These are phyloP conservation scores for Schizopygopsis malacanthus DNA, from an alignment of 2,797 vertebrate genomes.

Conservation along the genomic window DNA sequence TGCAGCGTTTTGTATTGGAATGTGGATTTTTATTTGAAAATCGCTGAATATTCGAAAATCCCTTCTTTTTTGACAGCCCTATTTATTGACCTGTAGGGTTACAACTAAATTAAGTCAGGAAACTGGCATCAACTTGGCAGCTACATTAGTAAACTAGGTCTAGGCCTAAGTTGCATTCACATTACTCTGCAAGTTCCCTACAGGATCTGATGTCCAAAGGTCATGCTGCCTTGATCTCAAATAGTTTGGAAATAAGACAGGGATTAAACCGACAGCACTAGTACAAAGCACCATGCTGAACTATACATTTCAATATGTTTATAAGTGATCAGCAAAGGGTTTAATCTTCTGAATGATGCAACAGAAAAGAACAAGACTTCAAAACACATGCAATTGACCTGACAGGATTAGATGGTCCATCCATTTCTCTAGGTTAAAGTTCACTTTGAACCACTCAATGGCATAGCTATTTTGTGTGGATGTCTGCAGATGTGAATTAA, in stretches of 20 bases:
- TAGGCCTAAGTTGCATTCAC: neutral
- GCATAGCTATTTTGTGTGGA: neutral
- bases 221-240: constrained; percentile 5
- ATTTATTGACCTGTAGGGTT: neutral
- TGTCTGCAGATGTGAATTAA: neutral
- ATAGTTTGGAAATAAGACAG: constrained; percentile 4
- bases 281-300: neutral
- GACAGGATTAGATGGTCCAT: neutral
- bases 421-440: constrained; percentile 17
- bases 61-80: too few relatives aligned
- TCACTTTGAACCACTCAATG: neutral
- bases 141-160: neutral
- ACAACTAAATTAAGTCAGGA: neutral
- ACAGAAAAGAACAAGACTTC: neutral
- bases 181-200: neutral
- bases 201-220: constrained; percentile 16
- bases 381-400: neutral
- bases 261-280: neutral
- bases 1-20: too few relatives aligned
- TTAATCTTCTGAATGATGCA: neutral
- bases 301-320: neutral
- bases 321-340: neutral
- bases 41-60: too few relatives aligned
- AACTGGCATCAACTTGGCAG: neutral
- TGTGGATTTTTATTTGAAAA: too few relatives aligned